These are phyloP conservation scores for Tanypteryx hageni DNA, from an alignment of 2,888 invertebrate species.

Conservation along the genomic window DNA sequence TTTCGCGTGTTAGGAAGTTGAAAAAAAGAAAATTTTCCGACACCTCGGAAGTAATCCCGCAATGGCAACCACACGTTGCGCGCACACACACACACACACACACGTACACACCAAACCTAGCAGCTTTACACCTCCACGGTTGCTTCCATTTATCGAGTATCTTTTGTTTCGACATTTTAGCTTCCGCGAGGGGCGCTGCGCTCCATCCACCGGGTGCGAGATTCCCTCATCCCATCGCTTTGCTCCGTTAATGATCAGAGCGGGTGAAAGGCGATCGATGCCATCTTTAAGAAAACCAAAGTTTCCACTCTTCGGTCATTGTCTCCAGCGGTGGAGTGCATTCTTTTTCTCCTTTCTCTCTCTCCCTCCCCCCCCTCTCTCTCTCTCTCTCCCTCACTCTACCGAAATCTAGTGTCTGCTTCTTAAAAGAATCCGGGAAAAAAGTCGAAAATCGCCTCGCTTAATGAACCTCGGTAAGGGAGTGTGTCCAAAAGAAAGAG, in stretches of 20 bases:
- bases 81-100: too few relatives aligned
- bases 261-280: conserved; percentile 33
- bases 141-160: not conserved
- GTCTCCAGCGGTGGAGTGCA: not conserved
- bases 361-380: not conserved
- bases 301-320: conserved; percentile 51
- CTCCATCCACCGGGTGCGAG: not conserved
- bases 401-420: conserved; percentile 11
- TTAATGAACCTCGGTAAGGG: conserved; percentile 41
- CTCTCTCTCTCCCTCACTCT: not conserved
- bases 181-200: conserved; percentile 2
- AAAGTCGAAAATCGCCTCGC: conserved; percentile 22
- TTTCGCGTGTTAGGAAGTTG: too few relatives aligned
- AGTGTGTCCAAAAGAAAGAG: not conserved
- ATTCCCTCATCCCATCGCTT: not conserved
- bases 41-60: too few relatives aligned
- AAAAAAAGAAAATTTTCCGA: too few relatives aligned
- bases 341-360: not conserved
- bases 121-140: not conserved
- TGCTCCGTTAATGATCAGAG: conserved; percentile 18
- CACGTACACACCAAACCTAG: too few relatives aligned
- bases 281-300: conserved; percentile 51
- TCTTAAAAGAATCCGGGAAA: conserved; percentile 38
- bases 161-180: not conserved
- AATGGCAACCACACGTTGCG: too few relatives aligned